A percentile compares a stretch with the other conserved stretches of the same genome.
Conservation (phyloP, 2,113 vertebrate genomes). For the Microtus montanus region DNA sequence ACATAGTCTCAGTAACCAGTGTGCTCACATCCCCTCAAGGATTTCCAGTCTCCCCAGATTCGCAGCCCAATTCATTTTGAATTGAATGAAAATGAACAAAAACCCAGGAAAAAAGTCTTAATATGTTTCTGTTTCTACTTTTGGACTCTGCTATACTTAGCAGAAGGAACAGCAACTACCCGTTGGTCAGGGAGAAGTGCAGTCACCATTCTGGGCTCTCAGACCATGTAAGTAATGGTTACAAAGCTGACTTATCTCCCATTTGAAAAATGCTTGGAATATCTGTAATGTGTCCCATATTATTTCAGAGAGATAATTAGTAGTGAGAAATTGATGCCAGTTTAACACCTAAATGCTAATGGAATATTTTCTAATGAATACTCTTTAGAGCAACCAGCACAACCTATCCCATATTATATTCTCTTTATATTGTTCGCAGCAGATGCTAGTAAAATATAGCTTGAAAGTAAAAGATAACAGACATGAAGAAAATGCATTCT, state of each 20-base stretch:
- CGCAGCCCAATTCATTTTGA: background rate
- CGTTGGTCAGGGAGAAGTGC: background rate
- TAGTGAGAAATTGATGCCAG: background rate
- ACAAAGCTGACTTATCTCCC: background rate
- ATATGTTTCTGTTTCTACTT: background rate
- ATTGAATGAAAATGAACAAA: background rate
- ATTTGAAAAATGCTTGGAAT: constrained; percentile 32
- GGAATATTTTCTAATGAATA: background rate
- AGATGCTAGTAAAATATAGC: background rate
- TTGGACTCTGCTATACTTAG: background rate
- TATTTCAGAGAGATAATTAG: background rate
- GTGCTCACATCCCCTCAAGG: background rate
- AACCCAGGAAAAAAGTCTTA: background rate
- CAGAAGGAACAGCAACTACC: background rate
- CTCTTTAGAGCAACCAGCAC: background rate
- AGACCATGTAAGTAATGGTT: background rate
- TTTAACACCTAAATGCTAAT: background rate
- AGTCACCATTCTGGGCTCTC: background rate
- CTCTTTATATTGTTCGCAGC: background rate
- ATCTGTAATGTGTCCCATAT: background rate
- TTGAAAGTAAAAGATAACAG: background rate
- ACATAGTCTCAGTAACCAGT: background rate
- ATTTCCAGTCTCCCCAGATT: background rate
- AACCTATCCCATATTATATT: background rate
- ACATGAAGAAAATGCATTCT: background rate